These are phyloP conservation scores for Caenorhabditis panamensis DNA, from an alignment of 2,888 invertebrate genomes.

Conservation along the genomic window DNA sequence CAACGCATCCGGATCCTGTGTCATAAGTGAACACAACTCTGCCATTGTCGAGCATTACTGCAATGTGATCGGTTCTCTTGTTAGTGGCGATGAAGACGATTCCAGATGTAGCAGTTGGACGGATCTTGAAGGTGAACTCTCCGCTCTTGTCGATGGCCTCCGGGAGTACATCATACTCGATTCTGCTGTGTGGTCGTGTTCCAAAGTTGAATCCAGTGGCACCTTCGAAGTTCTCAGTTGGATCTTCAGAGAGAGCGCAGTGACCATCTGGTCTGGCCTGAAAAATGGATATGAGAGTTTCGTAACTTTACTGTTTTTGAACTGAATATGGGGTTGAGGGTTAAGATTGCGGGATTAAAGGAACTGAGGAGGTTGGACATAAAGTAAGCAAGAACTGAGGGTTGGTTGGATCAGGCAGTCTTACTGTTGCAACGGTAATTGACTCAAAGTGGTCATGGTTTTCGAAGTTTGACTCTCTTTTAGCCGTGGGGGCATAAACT, in stretches of 20 bases:
- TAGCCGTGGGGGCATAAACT: constrained; percentile 23
- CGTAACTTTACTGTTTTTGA: not conserved
- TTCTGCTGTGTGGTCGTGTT: constrained; percentile 79
- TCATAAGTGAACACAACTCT: constrained; percentile 90
- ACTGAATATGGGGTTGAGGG: constrained; percentile 5
- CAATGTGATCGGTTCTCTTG: constrained; percentile 86
- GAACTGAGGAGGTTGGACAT: constrained; percentile 22
- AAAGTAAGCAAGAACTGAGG: constrained; percentile 8
- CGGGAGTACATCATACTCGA: constrained; percentile 81
- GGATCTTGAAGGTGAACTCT: constrained; percentile 89
- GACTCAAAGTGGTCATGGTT: constrained; percentile 36
- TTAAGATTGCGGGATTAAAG: constrained; percentile 3
- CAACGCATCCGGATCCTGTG: constrained; percentile 86
- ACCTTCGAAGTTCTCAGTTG: constrained; percentile 71
- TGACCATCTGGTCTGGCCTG: constrained; percentile 67
- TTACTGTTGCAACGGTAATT: constrained; percentile 31
- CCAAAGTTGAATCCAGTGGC: constrained; percentile 82
- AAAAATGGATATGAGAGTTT: constrained; percentile 22
- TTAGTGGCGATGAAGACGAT: constrained; percentile 89
- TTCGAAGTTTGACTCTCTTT: constrained; percentile 37
- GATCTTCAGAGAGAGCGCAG: constrained; percentile 74
- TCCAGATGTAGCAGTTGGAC: constrained; percentile 88
- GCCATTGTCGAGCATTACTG: constrained; percentile 92
- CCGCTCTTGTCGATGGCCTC: constrained; percentile 75
- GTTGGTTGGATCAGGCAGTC: constrained; percentile 7